phyloP scores from a whole-genome alignment of 2,113 vertebrate species.

The Campylomormyrus tamandua region DNA sequence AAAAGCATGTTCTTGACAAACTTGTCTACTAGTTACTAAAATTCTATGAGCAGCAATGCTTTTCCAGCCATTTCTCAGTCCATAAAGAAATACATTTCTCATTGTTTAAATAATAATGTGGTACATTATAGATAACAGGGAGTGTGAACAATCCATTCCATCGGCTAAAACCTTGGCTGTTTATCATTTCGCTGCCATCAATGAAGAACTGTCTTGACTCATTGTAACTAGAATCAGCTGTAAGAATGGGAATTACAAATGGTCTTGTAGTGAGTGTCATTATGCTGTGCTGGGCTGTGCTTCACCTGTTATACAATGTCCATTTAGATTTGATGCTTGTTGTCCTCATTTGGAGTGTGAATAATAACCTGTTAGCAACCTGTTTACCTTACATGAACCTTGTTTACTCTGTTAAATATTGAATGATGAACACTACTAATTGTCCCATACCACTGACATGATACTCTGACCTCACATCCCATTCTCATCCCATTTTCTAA shows the following conservation, averaged over 20 bases:
- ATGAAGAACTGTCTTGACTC: conserved; percentile 44
- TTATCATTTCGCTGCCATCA: conserved; percentile 32
- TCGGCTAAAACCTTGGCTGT: conserved; percentile 25
- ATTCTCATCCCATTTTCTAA: conserved; percentile 3
- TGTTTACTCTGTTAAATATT: background rate
- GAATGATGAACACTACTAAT: background rate
- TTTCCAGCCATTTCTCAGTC: background rate
- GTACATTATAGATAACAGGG: conserved; percentile 12
- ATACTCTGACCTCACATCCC: background rate
- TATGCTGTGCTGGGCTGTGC: background rate
- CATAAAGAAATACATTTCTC: background rate
- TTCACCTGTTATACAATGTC: conserved; percentile 35
- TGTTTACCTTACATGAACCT: background rate
- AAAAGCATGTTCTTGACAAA: conserved; percentile 27
- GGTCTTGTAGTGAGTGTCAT: conserved; percentile 32
- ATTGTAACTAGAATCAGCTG: conserved; percentile 36
- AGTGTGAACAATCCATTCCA: background rate
- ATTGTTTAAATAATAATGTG: conserved; percentile 17
- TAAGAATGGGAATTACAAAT: conserved; percentile 39
- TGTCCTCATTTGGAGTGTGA: background rate
- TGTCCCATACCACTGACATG: background rate
- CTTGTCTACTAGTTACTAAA: background rate
- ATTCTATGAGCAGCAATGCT: background rate
- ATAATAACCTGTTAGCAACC: background rate
- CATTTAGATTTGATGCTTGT: conserved; percentile 16